These are phyloP conservation scores for Phataginus tricuspis DNA, from an alignment of 2,797 vertebrate genomes.

Conservation along the genomic window DNA sequence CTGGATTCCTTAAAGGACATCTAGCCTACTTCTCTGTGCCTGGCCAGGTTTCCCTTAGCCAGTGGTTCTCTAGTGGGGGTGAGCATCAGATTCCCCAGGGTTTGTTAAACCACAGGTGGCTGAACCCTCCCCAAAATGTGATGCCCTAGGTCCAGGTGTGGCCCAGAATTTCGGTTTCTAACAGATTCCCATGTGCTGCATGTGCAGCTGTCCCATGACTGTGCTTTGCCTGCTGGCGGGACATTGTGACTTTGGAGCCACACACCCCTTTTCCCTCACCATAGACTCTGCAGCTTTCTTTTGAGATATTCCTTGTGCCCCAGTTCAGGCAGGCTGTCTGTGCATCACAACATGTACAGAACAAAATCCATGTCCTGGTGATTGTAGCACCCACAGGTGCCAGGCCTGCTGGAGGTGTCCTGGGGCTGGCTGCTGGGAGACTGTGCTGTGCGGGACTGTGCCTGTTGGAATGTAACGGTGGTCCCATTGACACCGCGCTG, in stretches of 20 bases:
- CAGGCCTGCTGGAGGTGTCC: rapidly evolving
- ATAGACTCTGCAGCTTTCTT: not conserved
- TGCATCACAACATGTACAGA: not conserved
- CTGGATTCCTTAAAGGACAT: not conserved
- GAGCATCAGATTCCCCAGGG: not conserved
- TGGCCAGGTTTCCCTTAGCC: not conserved
- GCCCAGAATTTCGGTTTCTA: not conserved
- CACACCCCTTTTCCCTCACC: not conserved
- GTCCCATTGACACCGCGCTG: not conserved
- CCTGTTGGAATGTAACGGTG: rapidly evolving
- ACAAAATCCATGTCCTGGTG: not conserved
- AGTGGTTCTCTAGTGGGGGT: not conserved
- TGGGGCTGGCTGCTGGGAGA: not conserved
- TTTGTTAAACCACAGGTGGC: not conserved
- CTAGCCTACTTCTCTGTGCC: not conserved
- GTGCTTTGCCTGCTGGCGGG: not conserved
- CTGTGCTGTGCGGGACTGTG: rapidly evolving
- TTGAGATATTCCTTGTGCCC: not conserved
- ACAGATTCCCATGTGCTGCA: not conserved
- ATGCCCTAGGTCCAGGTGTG: not conserved
- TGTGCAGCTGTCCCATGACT: not conserved
- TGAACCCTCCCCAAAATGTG: not conserved
- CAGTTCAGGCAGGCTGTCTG: not conserved
- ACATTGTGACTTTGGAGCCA: not conserved
- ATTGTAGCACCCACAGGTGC: rapidly evolving